Evolutionary conservation across 2,113 vertebrate species (phyloP), one percentile per base, ranked within the genome.

Genomic region (Apistogramma diplotaenia): DNA sequence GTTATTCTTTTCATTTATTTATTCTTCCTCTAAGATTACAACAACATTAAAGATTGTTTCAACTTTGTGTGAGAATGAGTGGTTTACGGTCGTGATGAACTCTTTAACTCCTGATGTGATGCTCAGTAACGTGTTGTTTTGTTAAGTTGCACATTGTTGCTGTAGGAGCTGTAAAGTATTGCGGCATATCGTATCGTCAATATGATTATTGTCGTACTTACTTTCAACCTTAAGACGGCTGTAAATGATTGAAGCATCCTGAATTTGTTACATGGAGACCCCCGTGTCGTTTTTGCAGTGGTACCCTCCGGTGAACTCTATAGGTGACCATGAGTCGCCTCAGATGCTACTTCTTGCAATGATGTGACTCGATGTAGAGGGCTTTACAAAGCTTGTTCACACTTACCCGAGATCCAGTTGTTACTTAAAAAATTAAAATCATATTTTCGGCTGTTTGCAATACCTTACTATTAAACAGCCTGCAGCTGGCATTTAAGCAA

Each of bases 231-330:
- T 56, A 75, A 40, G 72, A 4, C 4, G 19, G 33, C 49, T 58
- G 10, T 15, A 59, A 87, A 74, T 55, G 27, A 60, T 60, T 10
- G 43, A 81, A 67, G 4, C 55, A 35, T 25, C 15, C 58, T 82
- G 79, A 57, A 16, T 62, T 12, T 79, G 73, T 12, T 77, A 67
- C 78, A 85, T 78, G 72, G 78, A 88, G 77, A 82, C 93, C 92
- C 91, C 92, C 89, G 27, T 82, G 86, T 83, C 25, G 23, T 79
- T 77, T 67, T 87, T 76, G 70, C 76, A 83, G 83, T 93, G 93
- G 91, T 93, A 79, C 85, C 85, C 88, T 91, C 92, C 82, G 78
- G 83, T 94, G 90, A 93, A 93, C 92, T 92, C 88, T 89, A 86
- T 87, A 89, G 80, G 80, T 93, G 94, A 88, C 87, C 92, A 89